Conservation (phyloP, 2,888 invertebrate genomes). For the Limnephilus rhombicus region DNA sequence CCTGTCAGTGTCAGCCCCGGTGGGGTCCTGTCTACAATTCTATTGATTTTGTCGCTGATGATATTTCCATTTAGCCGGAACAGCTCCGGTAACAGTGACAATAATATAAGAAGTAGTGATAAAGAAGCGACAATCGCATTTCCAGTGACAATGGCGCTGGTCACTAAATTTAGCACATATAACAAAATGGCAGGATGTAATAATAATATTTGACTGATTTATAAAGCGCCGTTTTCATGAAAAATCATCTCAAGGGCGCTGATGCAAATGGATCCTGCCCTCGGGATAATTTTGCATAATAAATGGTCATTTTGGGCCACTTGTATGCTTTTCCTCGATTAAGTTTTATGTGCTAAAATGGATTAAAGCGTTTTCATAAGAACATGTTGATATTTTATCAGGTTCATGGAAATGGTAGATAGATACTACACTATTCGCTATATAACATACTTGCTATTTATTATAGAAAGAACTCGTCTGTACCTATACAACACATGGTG, state of each 20-base stretch:
- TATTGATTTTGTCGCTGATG: constrained; percentile 49
- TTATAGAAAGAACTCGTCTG: too few species aligned
- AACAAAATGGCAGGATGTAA: neutral
- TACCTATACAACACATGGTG: too few species aligned
- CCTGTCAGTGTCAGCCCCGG: constrained; percentile 42
- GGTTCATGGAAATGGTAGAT: neutral
- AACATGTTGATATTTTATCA: neutral
- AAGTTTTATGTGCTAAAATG: neutral
- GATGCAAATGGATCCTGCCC: neutral
- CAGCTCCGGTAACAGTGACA: neutral
- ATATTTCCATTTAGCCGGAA: constrained; percentile 15
- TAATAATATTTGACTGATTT: too few species aligned
- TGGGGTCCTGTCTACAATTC: constrained; percentile 33
- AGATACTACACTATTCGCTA: neutral
- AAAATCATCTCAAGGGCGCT: too few species aligned
- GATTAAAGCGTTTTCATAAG: neutral
- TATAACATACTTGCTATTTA: neutral
- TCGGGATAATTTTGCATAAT: neutral
- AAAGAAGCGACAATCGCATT: neutral
- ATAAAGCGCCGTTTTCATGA: too few species aligned
- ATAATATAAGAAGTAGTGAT: neutral
- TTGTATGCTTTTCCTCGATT: neutral
- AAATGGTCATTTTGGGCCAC: neutral
- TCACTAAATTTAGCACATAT: neutral
- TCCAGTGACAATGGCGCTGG: neutral